Evolutionary conservation across 37 sponge, comb jelly and placozoan species (phyloP).

Genomic region (Axinella damicornis): DNA sequence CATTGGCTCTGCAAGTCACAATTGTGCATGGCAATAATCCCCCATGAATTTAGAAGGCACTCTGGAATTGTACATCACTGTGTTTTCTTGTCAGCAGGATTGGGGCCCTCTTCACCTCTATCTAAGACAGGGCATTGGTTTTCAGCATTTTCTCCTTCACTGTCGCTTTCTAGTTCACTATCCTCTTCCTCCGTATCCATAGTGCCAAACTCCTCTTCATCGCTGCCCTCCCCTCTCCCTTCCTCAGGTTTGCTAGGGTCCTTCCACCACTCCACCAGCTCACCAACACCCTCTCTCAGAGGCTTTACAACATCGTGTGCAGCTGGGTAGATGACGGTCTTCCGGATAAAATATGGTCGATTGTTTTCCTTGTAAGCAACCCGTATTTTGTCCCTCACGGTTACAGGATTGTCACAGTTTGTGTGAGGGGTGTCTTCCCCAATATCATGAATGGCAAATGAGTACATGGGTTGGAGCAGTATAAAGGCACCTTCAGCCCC

Average conservation of each 20-base stretch:
- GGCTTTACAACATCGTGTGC: conserved; percentile 91
- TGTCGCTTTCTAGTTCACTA: not conserved
- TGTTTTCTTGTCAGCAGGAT: no score
- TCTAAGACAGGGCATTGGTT: no score
- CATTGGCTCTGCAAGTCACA: no score
- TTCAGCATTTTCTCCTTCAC: no score
- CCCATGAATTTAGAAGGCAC: no score
- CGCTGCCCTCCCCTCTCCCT: conserved; percentile 19
- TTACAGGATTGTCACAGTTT: conserved; percentile 83
- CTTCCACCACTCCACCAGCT: conserved; percentile 83
- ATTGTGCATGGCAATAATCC: no score
- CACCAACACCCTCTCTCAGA: conserved; percentile 38
- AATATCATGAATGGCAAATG: conserved; percentile 81
- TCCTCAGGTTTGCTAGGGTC: not conserved
- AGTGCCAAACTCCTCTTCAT: not conserved
- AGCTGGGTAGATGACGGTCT: conserved; percentile 78
- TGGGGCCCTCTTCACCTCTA: no score
- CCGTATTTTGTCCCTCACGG: conserved; percentile 79
- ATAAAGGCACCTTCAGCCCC: conserved; percentile 72
- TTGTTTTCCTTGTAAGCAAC: conserved; percentile 77
- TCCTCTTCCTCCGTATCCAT: conserved; percentile 1
- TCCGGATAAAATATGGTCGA: conserved; percentile 75
- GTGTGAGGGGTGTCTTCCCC: conserved; percentile 82
- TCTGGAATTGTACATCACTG: no score
- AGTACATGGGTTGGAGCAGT: conserved; percentile 88